phyloP scores from a whole-genome alignment of 2,888 invertebrate genomes.

The Abscondita cerata region DNA sequence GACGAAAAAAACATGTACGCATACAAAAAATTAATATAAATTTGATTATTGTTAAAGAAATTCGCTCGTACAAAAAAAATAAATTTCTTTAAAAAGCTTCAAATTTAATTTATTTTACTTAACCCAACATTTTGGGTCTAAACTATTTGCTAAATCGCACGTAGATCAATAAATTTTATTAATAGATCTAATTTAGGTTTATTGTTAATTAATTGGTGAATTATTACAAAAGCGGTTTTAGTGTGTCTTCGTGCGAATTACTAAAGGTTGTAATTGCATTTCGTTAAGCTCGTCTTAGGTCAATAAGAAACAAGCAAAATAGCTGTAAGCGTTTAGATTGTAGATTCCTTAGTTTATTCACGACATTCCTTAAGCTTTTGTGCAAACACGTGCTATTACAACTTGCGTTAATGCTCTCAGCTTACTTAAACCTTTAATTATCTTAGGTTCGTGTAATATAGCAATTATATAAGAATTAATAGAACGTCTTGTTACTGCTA shows the following conservation, averaged over 20 bases:
- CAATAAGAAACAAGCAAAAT: conserved; percentile 4
- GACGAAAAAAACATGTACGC: no score
- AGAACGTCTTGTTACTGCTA: no score
- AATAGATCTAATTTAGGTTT: no score
- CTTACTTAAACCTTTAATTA: conserved; percentile 10
- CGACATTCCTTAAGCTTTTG: conserved; percentile 8
- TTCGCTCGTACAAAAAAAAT: no score
- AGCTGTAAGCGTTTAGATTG: not conserved
- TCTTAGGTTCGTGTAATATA: conserved; percentile 4
- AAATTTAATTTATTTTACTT: no score
- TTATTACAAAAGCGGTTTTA: not conserved
- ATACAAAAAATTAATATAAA: no score
- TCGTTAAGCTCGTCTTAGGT: conserved; percentile 8
- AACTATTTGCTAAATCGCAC: no score
- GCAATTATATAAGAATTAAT: not conserved
- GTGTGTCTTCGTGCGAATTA: not conserved
- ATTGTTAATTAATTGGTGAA: conserved; percentile 1
- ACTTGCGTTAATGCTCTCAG: conserved; percentile 5
- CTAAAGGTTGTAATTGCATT: conserved; percentile 5
- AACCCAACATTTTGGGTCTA: no score
- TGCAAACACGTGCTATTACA: conserved; percentile 11
- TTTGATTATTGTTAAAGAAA: no score
- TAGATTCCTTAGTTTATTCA: conserved; percentile 2
- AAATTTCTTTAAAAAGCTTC: no score
- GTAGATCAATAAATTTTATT: no score